Evolutionary conservation across 2,113 vertebrate species (phyloP).

Genomic region (Leptobrachium ailaonicum): DNA sequence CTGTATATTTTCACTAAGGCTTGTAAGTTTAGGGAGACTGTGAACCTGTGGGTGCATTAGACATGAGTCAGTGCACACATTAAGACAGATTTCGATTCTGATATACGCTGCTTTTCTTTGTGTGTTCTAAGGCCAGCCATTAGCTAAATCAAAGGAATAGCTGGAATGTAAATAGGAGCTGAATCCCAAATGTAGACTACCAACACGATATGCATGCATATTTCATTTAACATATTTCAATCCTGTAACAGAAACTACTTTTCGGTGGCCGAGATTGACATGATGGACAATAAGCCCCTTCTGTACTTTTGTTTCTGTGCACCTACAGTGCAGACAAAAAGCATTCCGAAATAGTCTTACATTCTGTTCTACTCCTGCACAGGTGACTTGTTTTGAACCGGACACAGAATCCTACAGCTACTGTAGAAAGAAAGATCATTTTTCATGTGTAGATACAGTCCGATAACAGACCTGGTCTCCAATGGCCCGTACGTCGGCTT

Average conservation of each 20-base stretch:
- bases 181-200: slow-evolving; percentile 34
- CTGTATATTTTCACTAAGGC: slow-evolving; percentile 22
- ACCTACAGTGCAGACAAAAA: slow-evolving; percentile 31
- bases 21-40: slow-evolving; percentile 19
- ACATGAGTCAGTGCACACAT: slow-evolving; percentile 47
- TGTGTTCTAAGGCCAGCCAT: slow-evolving; percentile 16
- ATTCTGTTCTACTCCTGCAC: slow-evolving; percentile 40
- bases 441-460: slow-evolving; percentile 45
- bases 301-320: slow-evolving; percentile 44
- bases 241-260: slow-evolving; percentile 44
- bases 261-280: slow-evolving; percentile 34
- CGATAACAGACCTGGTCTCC: slow-evolving; percentile 38
- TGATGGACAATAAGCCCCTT: slow-evolving; percentile 43
- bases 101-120: slow-evolving; percentile 15
- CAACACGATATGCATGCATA: slow-evolving; percentile 44
- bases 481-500: slow-evolving; percentile 12
- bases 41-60: slow-evolving; percentile 41
- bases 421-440: slow-evolving; percentile 45
- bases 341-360: slow-evolving; percentile 54
- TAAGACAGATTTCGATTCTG: slow-evolving; percentile 24
- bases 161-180: slow-evolving; percentile 40
- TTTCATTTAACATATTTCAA: slow-evolving; percentile 49
- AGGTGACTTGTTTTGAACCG: slow-evolving; percentile 44
- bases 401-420: slow-evolving; percentile 44
- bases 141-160: slow-evolving; percentile 35